These are phyloP conservation scores for Aepyceros melampus DNA, from an alignment of 2,113 vertebrate genomes.

Conservation along the genomic window DNA sequence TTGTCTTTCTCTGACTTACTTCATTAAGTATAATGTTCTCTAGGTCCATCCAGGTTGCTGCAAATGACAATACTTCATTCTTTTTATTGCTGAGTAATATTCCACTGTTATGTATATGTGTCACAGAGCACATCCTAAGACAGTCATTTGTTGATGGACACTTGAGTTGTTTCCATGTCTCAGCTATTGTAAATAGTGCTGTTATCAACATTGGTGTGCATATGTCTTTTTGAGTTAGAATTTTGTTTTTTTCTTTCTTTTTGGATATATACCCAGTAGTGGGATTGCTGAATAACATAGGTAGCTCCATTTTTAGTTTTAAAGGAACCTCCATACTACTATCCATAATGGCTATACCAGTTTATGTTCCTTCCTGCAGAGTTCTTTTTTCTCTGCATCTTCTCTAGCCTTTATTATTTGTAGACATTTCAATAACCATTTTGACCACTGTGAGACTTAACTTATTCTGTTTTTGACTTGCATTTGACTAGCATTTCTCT, in stretches of 20 bases:
- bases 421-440: background rate
- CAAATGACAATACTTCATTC: background rate
- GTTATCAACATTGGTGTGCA: background rate
- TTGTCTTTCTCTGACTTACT: background rate
- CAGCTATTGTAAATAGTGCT: background rate
- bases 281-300: background rate
- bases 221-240: background rate
- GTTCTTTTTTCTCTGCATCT: background rate
- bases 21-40: background rate
- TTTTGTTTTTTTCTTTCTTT: background rate
- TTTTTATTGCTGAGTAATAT: background rate
- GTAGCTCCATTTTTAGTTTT: background rate
- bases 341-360: background rate
- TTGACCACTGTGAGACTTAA: background rate
- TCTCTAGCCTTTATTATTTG: background rate
- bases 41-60: background rate
- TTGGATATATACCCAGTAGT: background rate
- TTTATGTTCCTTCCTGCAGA: background rate
- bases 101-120: background rate
- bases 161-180: background rate
- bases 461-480: background rate
- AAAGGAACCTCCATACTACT: background rate
- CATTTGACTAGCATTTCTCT: background rate
- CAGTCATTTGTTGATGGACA: background rate
- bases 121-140: background rate